These are phyloP conservation scores for Istiophorus platypterus DNA, from an alignment of 2,113 vertebrate genomes.

Conservation along the genomic window DNA sequence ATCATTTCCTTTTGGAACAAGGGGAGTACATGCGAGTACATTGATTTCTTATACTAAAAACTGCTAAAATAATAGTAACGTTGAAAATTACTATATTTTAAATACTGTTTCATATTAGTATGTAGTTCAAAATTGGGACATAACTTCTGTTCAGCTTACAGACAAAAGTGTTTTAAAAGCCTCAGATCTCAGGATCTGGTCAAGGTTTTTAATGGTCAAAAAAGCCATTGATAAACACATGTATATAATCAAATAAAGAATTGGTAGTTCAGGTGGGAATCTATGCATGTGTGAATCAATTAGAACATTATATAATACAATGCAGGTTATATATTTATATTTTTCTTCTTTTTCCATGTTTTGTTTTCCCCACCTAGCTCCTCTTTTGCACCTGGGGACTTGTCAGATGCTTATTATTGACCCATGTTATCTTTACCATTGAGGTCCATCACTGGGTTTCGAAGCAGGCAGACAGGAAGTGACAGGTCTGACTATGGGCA, in stretches of 20 bases:
- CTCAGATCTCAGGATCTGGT: too few species aligned
- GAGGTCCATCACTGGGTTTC: slow-evolving; percentile 41
- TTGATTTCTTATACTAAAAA: slow-evolving; percentile 16
- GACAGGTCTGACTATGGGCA: slow-evolving; percentile 64
- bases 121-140: not conserved
- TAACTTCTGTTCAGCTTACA: too few species aligned
- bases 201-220: too few species aligned
- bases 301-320: not conserved
- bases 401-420: slow-evolving; percentile 55
- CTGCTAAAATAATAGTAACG: not conserved
- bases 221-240: too few species aligned
- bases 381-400: slow-evolving; percentile 6
- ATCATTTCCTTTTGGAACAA: not conserved
- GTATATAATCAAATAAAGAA: not conserved
- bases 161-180: too few species aligned
- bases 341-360: not conserved
- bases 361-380: not conserved
- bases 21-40: not conserved
- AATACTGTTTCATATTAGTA: not conserved
- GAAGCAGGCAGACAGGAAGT: slow-evolving; percentile 45
- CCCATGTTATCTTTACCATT: slow-evolving; percentile 32
- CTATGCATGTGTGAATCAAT: not conserved
- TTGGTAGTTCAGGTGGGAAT: not conserved
- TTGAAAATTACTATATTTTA: not conserved
- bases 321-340: not conserved